A percentile compares a stretch with the other conserved stretches of the same genome.
Conservation (phyloP, 2,888 invertebrate species). For the Ectemnius continuus region DNA sequence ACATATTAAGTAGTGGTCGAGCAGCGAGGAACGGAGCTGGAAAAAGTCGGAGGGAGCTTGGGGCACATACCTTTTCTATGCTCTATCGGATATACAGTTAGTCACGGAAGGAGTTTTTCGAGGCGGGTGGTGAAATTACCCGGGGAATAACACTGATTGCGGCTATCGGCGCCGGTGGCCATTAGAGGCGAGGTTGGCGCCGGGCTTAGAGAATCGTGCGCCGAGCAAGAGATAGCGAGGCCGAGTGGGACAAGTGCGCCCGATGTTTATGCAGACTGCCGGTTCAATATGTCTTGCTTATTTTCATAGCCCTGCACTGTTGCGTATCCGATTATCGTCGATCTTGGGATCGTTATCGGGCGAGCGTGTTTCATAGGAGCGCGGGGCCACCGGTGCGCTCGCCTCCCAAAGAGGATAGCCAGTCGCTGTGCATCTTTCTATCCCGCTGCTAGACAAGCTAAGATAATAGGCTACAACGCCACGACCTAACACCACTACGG, state of each 20-base stretch:
- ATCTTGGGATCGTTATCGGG: slow-evolving; percentile 23
- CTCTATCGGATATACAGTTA: background rate
- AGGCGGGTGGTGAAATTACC: background rate
- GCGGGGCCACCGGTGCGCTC: too few species aligned
- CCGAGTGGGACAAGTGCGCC: background rate
- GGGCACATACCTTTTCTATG: background rate
- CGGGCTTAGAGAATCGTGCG: background rate
- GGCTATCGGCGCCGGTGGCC: background rate
- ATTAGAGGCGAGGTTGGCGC: slow-evolving; percentile 2
- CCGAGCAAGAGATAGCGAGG: too few species aligned
- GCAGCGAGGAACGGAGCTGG: too few species aligned
- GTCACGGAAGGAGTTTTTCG: background rate
- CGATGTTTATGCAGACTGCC: background rate
- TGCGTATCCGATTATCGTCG: slow-evolving; percentile 23
- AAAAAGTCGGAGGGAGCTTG: background rate
- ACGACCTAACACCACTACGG: too few species aligned
- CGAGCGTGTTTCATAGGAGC: too few species aligned
- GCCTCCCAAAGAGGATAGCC: slow-evolving; percentile 9
- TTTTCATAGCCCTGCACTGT: slow-evolving; percentile 2
- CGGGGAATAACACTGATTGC: background rate
- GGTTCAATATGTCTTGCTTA: slow-evolving; percentile 8
- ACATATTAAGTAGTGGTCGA: too few species aligned
- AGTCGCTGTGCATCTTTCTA: slow-evolving; percentile 6
- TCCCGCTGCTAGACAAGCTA: too few species aligned
- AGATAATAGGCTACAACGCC: too few species aligned